Percentiles rank a stretch among this genome's conserved stretches.
Conservation (phyloP, 1,140 invertebrate genomes). For the Halyomorpha halys region DNA sequence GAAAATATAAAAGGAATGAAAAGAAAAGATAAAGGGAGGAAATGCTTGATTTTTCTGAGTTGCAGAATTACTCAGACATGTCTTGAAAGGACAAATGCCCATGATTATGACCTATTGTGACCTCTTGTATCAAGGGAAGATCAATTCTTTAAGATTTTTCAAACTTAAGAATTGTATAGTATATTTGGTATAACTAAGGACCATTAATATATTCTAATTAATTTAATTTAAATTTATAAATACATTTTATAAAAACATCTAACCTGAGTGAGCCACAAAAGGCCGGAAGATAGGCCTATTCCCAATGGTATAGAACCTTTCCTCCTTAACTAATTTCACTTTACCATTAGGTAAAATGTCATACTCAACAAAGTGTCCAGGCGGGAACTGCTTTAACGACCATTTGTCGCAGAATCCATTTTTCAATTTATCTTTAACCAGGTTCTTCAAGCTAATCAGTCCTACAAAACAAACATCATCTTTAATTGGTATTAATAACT, state of each 20-base stretch:
- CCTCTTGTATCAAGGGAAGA: too few species aligned
- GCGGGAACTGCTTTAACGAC: conserved; percentile 50
- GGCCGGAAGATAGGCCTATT: conserved; percentile 46
- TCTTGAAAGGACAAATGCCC: too few species aligned
- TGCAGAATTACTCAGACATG: too few species aligned
- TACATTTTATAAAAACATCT: conserved; percentile 23
- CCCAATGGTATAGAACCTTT: conserved; percentile 47
- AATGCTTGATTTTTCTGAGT: too few species aligned
- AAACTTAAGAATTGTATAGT: too few species aligned
- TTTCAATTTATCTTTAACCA: conserved; percentile 8
- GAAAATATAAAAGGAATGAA: too few species aligned
- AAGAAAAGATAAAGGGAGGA: too few species aligned
- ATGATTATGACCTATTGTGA: too few species aligned
- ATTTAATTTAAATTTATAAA: background rate
- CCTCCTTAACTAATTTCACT: conserved; percentile 42
- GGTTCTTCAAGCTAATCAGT: conserved; percentile 24
- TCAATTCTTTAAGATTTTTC: too few species aligned
- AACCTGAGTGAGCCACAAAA: conserved; percentile 41
- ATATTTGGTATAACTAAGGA: too few species aligned
- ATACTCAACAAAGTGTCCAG: conserved; percentile 53
- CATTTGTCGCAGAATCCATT: conserved; percentile 35
- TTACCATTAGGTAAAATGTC: conserved; percentile 46
- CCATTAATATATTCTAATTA: too few species aligned
- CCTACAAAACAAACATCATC: conserved; percentile 21
- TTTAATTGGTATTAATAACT: too few species aligned